A percentile compares a stretch with the other conserved stretches of the same genome.
Evolutionary conservation across 2,113 vertebrate genomes (phyloP).

Genomic region (Podocnemis expansa): DNA sequence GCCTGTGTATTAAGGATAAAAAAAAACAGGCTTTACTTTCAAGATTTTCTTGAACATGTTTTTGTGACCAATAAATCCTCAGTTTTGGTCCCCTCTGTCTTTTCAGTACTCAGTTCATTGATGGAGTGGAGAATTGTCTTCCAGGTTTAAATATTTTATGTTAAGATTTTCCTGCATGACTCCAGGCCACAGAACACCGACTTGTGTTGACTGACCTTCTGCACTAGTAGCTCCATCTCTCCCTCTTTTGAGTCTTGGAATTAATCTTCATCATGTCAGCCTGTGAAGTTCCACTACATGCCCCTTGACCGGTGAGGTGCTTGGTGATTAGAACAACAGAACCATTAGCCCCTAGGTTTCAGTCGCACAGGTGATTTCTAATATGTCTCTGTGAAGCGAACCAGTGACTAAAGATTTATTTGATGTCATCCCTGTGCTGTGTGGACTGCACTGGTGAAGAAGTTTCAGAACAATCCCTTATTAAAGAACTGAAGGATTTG

Average conservation of each 20-base stretch:
- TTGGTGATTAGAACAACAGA: background rate
- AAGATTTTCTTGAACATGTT: background rate
- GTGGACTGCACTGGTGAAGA: background rate
- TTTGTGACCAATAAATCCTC: background rate
- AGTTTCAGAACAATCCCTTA: background rate
- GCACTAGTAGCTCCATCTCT: background rate
- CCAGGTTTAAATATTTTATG: background rate
- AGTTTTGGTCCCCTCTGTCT: background rate
- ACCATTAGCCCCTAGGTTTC: background rate
- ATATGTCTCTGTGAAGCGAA: background rate
- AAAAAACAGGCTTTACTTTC: background rate
- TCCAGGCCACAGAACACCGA: background rate
- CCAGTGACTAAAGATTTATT: background rate
- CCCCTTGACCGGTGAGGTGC: background rate
- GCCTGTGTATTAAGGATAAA: background rate
- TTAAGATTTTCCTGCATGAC: constrained; percentile 7
- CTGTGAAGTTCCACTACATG: background rate
- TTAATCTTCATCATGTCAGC: background rate
- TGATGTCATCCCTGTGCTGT: background rate
- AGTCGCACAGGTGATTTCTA: background rate
- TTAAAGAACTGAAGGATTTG: background rate
- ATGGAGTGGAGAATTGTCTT: constrained; percentile 14
- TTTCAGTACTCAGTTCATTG: constrained; percentile 7
- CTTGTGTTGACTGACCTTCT: constrained; percentile 50
- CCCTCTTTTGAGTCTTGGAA: constrained; percentile 10